A percentile compares a stretch with the other conserved stretches of the same genome.
phyloP scores from a whole-genome alignment of 2,888 invertebrate genomes.

The Creontiades dilutus region DNA sequence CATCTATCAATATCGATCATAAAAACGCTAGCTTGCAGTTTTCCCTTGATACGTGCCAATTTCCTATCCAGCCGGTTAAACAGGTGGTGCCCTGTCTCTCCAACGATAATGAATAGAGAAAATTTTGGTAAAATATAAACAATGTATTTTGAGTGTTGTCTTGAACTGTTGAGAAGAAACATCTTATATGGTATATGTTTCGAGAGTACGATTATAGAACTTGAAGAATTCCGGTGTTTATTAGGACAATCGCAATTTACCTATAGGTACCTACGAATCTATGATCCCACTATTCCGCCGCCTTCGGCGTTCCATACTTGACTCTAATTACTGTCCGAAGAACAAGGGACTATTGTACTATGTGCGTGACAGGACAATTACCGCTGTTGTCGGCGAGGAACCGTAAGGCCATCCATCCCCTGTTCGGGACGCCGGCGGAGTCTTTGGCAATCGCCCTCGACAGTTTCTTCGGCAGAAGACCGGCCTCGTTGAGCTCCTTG shows the following conservation, averaged over 20 bases:
- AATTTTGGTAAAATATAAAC: no score
- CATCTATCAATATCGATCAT: no score
- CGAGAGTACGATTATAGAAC: no score
- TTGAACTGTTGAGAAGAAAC: no score
- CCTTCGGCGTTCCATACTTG: neutral
- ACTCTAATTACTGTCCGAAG: neutral
- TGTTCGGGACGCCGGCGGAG: conserved; percentile 79
- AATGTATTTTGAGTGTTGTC: no score
- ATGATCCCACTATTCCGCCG: neutral
- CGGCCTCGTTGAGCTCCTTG: conserved; percentile 77
- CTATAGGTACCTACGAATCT: neutral
- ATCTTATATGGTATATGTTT: no score
- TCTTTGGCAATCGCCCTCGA: conserved; percentile 79
- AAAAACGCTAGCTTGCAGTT: no score
- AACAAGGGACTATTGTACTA: conserved; percentile 1
- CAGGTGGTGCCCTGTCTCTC: no score
- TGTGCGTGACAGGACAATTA: conserved; percentile 72
- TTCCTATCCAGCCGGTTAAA: no score
- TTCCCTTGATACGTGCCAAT: no score
- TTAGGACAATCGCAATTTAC: neutral
- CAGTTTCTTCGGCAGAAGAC: conserved; percentile 78
- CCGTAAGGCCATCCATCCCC: conserved; percentile 79
- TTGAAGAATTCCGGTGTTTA: neutral
- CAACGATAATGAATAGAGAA: no score
- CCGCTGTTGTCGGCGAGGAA: conserved; percentile 80